These are phyloP conservation scores for Rhynchonycteris naso DNA, from an alignment of 2,797 vertebrate genomes.

Conservation along the genomic window DNA sequence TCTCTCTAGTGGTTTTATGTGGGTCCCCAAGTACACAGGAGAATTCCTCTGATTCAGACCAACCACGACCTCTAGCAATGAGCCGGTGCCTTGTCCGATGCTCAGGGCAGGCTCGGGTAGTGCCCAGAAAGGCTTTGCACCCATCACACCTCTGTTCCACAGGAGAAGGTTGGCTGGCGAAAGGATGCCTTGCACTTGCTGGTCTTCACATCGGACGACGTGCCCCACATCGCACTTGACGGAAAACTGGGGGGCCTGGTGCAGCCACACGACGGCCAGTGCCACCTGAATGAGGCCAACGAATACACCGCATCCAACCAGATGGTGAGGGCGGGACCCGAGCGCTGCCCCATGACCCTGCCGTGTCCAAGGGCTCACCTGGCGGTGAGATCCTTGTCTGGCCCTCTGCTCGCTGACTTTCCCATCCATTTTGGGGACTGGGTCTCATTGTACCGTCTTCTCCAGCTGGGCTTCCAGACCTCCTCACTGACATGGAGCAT, in stretches of 20 bases:
- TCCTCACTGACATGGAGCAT: not conserved
- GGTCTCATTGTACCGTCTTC: not conserved
- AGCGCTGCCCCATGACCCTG: rapidly evolving
- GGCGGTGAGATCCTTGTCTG: not conserved
- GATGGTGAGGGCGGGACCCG: slow-evolving; percentile 89
- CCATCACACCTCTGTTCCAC: not conserved
- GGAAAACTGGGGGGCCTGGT: slow-evolving; percentile 96
- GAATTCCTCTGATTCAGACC: not conserved
- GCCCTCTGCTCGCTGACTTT: not conserved
- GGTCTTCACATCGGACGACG: slow-evolving; percentile 96
- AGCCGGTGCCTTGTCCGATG: not conserved
- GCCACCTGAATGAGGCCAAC: slow-evolving; percentile 93
- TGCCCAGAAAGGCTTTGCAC: not conserved
- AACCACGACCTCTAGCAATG: rapidly evolving
- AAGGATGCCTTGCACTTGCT: slow-evolving; percentile 96
- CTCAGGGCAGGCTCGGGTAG: not conserved
- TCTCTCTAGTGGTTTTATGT: not conserved
- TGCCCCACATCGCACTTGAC: slow-evolving; percentile 97
- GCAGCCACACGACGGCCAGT: slow-evolving; percentile 95
- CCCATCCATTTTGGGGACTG: too few relatives aligned
- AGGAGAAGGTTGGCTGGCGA: slow-evolving; percentile 97
- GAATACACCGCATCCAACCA: slow-evolving; percentile 94
- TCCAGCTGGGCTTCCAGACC: not conserved
- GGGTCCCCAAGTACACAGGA: rapidly evolving
- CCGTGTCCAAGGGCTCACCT: rapidly evolving